These are phyloP conservation scores for Aeoliscus strigatus DNA, from an alignment of 2,797 vertebrate genomes.

Conservation along the genomic window DNA sequence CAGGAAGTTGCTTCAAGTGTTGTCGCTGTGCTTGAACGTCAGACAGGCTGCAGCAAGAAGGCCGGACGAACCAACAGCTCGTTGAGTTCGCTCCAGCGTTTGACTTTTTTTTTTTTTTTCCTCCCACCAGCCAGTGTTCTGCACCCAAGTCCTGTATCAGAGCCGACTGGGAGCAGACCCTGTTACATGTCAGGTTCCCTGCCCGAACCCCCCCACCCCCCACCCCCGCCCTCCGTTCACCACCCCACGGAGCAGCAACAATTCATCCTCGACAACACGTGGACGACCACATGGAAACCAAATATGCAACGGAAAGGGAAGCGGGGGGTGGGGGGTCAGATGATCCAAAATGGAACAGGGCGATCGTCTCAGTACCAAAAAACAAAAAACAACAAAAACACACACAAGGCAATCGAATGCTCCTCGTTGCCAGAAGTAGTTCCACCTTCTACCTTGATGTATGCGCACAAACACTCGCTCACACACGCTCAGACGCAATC, in stretches of 20 bases:
- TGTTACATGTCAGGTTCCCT: conserved; percentile 62
- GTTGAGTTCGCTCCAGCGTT: conserved; percentile 49
- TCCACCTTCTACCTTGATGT: conserved; percentile 69
- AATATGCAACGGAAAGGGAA: conserved; percentile 35
- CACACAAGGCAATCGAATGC: conserved; percentile 59
- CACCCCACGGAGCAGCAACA: conserved; percentile 60
- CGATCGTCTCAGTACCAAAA: conserved; percentile 68
- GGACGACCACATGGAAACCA: conserved; percentile 46
- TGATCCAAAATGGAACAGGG: conserved; percentile 59
- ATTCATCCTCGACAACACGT: conserved; percentile 48
- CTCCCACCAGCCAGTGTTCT: conserved; percentile 55
- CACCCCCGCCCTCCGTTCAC: conserved; percentile 47
- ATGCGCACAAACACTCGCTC: conserved; percentile 60
- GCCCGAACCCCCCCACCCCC: conserved; percentile 48
- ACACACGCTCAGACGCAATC: conserved; percentile 58
- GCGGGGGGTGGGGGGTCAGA: conserved; percentile 38
- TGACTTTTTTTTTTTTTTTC: no score
- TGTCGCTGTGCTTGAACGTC: conserved; percentile 47
- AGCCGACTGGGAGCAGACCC: conserved; percentile 62
- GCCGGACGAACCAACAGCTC: conserved; percentile 52
- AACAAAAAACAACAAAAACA: conserved; percentile 46
- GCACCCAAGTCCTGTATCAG: conserved; percentile 47
- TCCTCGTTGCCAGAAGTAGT: conserved; percentile 64
- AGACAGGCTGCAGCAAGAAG: conserved; percentile 52
- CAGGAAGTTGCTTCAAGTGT: conserved; percentile 41